Conservation (phyloP, 2,797 vertebrate species). For the Cossypha caffra region DNA sequence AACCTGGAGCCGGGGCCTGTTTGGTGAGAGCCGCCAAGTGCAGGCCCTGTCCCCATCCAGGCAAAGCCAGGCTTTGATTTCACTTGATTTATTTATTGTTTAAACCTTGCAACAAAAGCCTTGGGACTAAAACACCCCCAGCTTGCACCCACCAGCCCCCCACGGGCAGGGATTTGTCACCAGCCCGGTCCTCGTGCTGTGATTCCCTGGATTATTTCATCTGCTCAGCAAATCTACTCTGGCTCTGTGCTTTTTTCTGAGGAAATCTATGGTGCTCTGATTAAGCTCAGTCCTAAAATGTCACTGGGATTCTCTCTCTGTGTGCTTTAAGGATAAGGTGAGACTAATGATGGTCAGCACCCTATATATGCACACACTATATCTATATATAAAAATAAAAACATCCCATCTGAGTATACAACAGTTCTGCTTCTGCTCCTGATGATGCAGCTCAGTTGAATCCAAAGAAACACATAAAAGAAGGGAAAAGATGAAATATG, state of each 20-base stretch:
- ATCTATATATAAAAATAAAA: too few relatives aligned
- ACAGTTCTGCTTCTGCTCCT: not conserved
- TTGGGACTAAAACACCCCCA: not conserved
- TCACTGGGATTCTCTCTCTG: rapidly evolving
- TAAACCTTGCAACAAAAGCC: slow-evolving; percentile 22
- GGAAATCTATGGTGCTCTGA: not conserved
- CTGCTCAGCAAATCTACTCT: not conserved
- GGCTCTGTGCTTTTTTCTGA: not conserved
- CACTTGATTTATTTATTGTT: not conserved
- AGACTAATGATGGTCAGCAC: not conserved
- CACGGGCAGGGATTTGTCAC: not conserved
- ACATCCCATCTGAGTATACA: not conserved
- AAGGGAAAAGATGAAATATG: not conserved
- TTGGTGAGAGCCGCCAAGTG: slow-evolving; percentile 68
- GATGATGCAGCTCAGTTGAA: not conserved
- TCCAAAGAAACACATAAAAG: not conserved
- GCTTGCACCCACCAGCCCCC: not conserved
- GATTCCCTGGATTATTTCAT: not conserved
- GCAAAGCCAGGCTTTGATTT: not conserved
- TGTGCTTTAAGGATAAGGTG: not conserved
- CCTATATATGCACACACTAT: rapidly evolving
- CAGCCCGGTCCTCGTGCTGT: not conserved
- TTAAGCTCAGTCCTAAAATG: not conserved
- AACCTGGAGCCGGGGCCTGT: slow-evolving; percentile 79
- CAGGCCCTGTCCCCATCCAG: not conserved